Evolutionary conservation across 2,797 vertebrate species (phyloP).

Genomic region (Vultur gryphus): DNA sequence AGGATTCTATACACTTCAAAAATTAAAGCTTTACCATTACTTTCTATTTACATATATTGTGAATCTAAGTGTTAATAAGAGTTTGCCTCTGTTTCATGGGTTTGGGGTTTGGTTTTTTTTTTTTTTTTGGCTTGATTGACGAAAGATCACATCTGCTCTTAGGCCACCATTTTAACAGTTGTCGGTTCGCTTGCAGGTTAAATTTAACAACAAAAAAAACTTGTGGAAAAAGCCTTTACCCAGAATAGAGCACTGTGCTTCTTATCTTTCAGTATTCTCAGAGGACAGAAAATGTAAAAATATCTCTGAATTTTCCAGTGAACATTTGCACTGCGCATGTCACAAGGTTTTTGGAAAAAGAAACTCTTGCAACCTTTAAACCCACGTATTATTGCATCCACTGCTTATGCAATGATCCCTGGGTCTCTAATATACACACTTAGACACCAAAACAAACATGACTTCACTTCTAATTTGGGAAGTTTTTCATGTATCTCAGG

Average conservation of each 20-base stretch:
- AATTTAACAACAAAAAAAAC: constrained; percentile 2
- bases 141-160: not conserved
- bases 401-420: not conserved
- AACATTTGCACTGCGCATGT: not conserved
- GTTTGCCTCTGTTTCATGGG: not conserved
- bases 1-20: not conserved
- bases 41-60: not conserved
- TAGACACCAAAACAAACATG: not conserved
- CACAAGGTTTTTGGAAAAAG: not conserved
- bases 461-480: not conserved
- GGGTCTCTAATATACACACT: not conserved
- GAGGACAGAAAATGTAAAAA: not conserved
- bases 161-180: not conserved
- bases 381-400: not conserved
- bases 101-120: not conserved
- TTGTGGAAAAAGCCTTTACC: not conserved
- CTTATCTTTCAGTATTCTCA: not conserved
- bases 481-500: not conserved
- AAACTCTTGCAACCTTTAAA: not conserved
- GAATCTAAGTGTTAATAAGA: not conserved
- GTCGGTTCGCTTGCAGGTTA: not conserved
- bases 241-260: not conserved
- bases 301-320: not conserved
- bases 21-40: not conserved
- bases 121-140: not conserved